These are phyloP conservation scores for Eutolmus rufibarbis DNA, from an alignment of 2,888 invertebrate species.

Conservation along the genomic window DNA sequence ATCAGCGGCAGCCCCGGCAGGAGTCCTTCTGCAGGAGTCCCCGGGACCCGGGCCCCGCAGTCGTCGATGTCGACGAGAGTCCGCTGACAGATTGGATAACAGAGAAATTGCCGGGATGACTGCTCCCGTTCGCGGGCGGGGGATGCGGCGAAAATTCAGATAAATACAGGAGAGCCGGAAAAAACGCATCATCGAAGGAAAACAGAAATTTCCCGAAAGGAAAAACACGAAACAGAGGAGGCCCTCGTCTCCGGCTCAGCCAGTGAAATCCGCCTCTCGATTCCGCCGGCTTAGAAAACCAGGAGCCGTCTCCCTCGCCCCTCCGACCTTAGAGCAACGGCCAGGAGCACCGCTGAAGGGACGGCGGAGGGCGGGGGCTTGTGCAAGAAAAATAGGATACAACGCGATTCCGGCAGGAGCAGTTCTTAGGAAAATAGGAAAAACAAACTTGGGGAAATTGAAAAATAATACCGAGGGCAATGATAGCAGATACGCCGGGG, in stretches of 20 bases:
- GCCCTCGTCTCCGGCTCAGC: not conserved
- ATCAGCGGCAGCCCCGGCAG: not conserved
- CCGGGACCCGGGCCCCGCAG: not conserved
- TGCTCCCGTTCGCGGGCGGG: not conserved
- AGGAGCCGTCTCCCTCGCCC: not conserved
- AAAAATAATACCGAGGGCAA: constrained; percentile 27
- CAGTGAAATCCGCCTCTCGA: not conserved
- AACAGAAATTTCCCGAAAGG: constrained; percentile 20
- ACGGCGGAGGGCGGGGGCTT: no score
- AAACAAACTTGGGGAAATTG: constrained; percentile 16
- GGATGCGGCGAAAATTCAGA: not conserved
- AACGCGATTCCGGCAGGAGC: not conserved
- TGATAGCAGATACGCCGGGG: not conserved
- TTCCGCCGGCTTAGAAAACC: not conserved
- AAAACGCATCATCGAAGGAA: constrained; percentile 36
- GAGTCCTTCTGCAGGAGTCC: not conserved
- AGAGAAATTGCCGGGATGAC: constrained; percentile 7
- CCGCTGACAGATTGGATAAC: constrained; percentile 23
- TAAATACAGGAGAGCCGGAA: not conserved
- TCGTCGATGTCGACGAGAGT: not conserved
- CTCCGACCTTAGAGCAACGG: not conserved
- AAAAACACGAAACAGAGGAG: constrained; percentile 17
- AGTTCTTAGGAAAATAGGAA: constrained; percentile 14
- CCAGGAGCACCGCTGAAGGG: not conserved
- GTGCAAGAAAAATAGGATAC: constrained; percentile 23